phyloP scores from a whole-genome alignment of 2,888 invertebrate genomes.

The Amblyteles armatorius region DNA sequence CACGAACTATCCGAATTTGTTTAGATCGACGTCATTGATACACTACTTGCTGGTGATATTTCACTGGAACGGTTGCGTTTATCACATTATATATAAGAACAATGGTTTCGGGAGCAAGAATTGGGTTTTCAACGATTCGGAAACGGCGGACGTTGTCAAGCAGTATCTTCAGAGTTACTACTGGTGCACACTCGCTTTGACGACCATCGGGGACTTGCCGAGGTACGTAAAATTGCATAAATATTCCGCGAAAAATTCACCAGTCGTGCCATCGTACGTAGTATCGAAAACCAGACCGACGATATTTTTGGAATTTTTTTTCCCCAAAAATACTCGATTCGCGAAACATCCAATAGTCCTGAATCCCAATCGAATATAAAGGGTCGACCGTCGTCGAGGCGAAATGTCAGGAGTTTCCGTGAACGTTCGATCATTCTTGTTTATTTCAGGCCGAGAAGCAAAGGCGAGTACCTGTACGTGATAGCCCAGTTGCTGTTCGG shows the following conservation, averaged over 20 bases:
- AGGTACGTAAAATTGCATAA: constrained; percentile 74
- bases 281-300: neutral
- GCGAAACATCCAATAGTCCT: too few species aligned
- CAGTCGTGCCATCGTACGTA: neutral
- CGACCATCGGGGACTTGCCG: constrained; percentile 92
- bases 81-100: constrained; percentile 98
- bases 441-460: constrained; percentile 91
- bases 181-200: constrained; percentile 98
- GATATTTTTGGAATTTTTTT: neutral
- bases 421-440: constrained; percentile 42
- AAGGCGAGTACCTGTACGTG: constrained; percentile 97
- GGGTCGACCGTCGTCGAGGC: neutral
- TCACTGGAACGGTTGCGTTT: constrained; percentile 99
- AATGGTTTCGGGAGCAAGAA: constrained; percentile 97
- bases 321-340: too few species aligned
- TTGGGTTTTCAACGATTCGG: constrained; percentile 95
- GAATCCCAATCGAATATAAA: constrained; percentile 1
- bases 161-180: constrained; percentile 99
- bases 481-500: constrained; percentile 97
- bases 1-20: constrained; percentile 99
- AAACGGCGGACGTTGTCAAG: constrained; percentile 95
- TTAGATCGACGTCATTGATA: constrained; percentile 95
- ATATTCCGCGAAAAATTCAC: neutral
- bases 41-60: constrained; percentile 99
- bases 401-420: constrained; percentile 8